Evolutionary conservation across 2,797 vertebrate genomes (phyloP).

Genomic region (Hippoglossus hippoglossus): DNA sequence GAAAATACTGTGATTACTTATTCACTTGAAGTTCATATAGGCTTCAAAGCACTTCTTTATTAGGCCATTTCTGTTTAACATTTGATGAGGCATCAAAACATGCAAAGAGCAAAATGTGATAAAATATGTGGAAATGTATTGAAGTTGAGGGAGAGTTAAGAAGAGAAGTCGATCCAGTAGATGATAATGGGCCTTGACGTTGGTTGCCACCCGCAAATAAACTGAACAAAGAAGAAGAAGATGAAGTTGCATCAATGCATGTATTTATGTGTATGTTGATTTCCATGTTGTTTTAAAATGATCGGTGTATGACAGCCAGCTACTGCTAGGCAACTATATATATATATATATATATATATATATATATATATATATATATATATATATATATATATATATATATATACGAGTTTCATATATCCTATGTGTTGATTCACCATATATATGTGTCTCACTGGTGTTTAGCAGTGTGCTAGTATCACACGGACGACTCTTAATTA

Average conservation of each 20-base stretch:
- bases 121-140: constrained; percentile 36
- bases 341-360: too few species aligned
- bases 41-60: constrained; percentile 65
- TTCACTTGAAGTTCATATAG: constrained; percentile 67
- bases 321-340: background rate
- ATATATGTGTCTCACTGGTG: background rate
- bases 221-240: too few species aligned
- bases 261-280: background rate
- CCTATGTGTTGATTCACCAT: background rate
- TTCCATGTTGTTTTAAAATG: background rate
- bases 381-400: background rate
- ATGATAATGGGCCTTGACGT: too few species aligned
- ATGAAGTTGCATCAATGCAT: constrained; percentile 7
- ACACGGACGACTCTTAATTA: constrained; percentile 20
- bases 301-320: background rate
- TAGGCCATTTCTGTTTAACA: constrained; percentile 66
- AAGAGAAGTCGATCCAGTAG: too few species aligned
- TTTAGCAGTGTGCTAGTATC: background rate
- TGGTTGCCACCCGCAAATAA: too few species aligned
- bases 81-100: constrained; percentile 59
- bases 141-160: background rate
- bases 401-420: background rate
- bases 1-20: constrained; percentile 55
- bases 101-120: constrained; percentile 34
- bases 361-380: background rate